Percentiles rank a stretch among this genome's conserved stretches.
Conservation (phyloP, 2,113 vertebrate genomes). For the Ophiodon elongatus region DNA sequence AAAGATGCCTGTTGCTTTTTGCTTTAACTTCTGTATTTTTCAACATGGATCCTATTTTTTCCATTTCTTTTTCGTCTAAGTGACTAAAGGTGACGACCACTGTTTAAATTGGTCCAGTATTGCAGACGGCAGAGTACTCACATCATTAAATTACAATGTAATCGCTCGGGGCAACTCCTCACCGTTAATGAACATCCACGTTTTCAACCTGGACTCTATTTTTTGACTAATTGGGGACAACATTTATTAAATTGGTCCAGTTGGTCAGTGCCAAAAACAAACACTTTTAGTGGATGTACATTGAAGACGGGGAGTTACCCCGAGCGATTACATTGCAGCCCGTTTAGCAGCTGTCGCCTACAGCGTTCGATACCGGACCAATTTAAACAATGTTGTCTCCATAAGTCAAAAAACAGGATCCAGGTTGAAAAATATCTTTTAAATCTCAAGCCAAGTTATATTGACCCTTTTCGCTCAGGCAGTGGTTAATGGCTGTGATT, state of each 20-base stretch:
- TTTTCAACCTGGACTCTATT: not conserved
- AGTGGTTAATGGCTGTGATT: not conserved
- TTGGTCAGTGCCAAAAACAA: not conserved
- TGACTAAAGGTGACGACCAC: not conserved
- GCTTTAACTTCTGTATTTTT: not conserved
- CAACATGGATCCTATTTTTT: not conserved
- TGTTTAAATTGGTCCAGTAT: not conserved
- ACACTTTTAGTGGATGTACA: not conserved
- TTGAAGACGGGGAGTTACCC: not conserved
- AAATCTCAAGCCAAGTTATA: not conserved
- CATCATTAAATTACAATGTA: not conserved
- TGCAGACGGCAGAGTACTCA: not conserved
- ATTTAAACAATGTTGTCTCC: not conserved
- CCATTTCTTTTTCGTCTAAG: not conserved
- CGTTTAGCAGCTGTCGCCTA: not conserved
- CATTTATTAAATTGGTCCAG: not conserved
- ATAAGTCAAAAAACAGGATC: not conserved
- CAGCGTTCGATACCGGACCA: not conserved
- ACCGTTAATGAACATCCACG: not conserved
- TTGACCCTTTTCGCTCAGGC: not conserved
- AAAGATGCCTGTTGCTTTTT: not conserved
- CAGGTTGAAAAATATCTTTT: not conserved
- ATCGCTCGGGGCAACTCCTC: not conserved
- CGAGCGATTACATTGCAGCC: not conserved
- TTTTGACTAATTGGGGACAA: not conserved